Evolutionary conservation across 1,140 invertebrate species (phyloP).

Genomic region (Aphelenchoides fujianensis): DNA sequence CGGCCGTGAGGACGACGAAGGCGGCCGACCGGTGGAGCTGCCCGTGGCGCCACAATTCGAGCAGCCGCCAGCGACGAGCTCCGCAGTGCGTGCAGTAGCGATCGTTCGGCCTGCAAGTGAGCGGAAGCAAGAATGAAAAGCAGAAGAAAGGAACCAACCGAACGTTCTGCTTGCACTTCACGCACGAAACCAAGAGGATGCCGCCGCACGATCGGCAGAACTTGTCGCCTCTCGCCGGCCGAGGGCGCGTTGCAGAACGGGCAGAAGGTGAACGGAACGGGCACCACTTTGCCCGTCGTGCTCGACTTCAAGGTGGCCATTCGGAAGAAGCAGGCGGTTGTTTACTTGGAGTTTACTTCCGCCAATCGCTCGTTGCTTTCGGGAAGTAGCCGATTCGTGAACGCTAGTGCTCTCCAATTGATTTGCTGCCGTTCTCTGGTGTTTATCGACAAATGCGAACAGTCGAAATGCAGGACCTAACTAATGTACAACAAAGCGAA

Average conservation of each 20-base stretch:
- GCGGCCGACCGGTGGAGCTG: constrained; percentile 4
- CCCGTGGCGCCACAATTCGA: constrained; percentile 13
- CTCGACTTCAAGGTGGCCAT: no score
- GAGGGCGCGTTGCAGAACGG: not conserved
- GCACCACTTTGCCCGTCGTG: not conserved
- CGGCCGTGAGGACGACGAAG: not conserved
- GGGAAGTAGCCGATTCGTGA: no score
- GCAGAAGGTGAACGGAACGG: not conserved
- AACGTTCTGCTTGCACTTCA: not conserved
- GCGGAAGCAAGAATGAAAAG: not conserved
- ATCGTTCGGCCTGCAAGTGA: not conserved
- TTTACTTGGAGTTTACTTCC: no score
- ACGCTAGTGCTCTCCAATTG: no score
- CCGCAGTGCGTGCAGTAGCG: no score
- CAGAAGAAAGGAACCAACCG: not conserved
- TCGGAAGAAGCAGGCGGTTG: no score
- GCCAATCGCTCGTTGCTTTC: no score
- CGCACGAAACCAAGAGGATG: not conserved
- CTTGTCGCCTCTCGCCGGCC: not conserved
- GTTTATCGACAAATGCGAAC: not conserved
- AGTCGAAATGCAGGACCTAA: not conserved
- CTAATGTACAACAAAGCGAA: not conserved
- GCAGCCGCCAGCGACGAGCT: not conserved
- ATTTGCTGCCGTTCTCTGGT: no score
- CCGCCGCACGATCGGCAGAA: constrained; percentile 9